These are phyloP conservation scores for Bos taurus DNA, from an alignment of 2,113 vertebrate genomes.

Conservation along the genomic window ARS-UCD2.0 NC_037357.1:78584001-78584500, in stretches of 20 bases:
- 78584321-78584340: not conserved
- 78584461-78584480: not conserved
- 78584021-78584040: not conserved
- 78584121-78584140: not conserved
- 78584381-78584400: not conserved
- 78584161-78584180: not conserved
- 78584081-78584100: not conserved
- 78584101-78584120: not conserved
- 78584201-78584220: not conserved
- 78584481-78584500: conserved; percentile 13
- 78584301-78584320: not conserved
- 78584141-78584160: not conserved
- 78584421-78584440: not conserved
- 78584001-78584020: not conserved
- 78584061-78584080: not conserved
- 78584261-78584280: not conserved
- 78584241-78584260: not conserved
- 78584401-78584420: not conserved
- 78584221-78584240: not conserved
- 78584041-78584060: not conserved
- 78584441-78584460: conserved; percentile 16
- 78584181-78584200: not conserved
- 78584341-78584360: not conserved
- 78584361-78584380: not conserved
- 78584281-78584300: not conserved